Percentiles rank a stretch among this genome's conserved stretches.
Conservation (phyloP, 1,140 invertebrate genomes). For the Drosophila bipectinata region DNA sequence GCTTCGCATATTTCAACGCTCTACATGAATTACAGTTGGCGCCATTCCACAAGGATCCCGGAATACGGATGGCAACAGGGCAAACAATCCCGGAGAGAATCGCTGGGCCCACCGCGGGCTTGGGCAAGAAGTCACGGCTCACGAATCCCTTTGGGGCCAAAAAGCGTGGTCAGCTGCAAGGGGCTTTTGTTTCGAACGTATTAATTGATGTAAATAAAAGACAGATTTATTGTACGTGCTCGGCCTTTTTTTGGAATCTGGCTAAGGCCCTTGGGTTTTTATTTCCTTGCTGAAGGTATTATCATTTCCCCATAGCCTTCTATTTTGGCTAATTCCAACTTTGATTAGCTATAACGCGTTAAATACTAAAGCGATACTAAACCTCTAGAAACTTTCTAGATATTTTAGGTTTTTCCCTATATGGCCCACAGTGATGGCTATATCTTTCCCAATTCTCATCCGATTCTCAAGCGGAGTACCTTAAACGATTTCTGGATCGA, state of each 20-base stretch:
- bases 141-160: constrained; percentile 36
- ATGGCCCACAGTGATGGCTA: no score
- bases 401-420: no score
- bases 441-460: no score
- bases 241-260: not conserved
- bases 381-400: no score
- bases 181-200: constrained; percentile 24
- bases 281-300: no score
- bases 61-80: constrained; percentile 22
- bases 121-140: constrained; percentile 30
- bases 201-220: constrained; percentile 57
- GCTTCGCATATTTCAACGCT: constrained; percentile 33
- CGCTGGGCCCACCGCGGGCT: constrained; percentile 2
- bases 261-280: not conserved
- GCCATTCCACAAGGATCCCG: constrained; percentile 28
- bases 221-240: constrained; percentile 57
- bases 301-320: no score
- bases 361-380: no score
- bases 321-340: no score
- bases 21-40: constrained; percentile 49
- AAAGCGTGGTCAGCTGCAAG: constrained; percentile 4
- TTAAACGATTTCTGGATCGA: no score
- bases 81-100: constrained; percentile 38
- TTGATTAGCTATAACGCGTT: no score
- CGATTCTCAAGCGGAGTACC: no score